Evolutionary conservation across 1,140 invertebrate species (phyloP).

Genomic region (Drosophila nikananu): DNA sequence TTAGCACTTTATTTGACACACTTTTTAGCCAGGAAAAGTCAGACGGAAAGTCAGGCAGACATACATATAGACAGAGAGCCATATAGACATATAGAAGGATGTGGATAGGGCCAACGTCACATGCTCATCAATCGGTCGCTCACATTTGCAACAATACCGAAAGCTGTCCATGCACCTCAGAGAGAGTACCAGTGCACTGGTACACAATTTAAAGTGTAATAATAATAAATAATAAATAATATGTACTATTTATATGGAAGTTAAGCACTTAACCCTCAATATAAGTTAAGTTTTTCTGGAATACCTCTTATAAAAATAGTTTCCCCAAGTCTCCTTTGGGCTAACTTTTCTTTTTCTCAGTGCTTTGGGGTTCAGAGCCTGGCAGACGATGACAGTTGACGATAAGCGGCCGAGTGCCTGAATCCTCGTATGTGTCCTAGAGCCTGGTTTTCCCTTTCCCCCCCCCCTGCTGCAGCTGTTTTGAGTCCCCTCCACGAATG

Average conservation of each 20-base stretch:
- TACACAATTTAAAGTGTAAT: background rate
- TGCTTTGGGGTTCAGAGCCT: constrained; percentile 28
- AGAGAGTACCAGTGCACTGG: constrained; percentile 32
- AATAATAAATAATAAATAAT: background rate
- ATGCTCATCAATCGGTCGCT: constrained; percentile 73
- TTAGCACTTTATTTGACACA: constrained; percentile 83
- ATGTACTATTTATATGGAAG: background rate
- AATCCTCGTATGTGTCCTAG: constrained; percentile 34
- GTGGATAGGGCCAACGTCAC: constrained; percentile 22
- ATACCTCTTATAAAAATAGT: background rate
- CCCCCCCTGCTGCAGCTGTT: too few relatives aligned
- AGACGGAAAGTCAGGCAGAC: constrained; percentile 14
- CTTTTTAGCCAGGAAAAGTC: constrained; percentile 48
- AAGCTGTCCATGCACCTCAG: constrained; percentile 68
- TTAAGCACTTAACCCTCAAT: background rate
- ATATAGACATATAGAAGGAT: constrained; percentile 18
- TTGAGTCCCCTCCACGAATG: constrained; percentile 22
- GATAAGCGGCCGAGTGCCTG: constrained; percentile 66
- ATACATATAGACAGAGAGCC: constrained; percentile 11
- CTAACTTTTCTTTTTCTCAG: background rate
- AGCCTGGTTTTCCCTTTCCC: background rate
- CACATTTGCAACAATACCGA: constrained; percentile 48
- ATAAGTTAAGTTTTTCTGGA: background rate
- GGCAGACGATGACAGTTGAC: constrained; percentile 70
- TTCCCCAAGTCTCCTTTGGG: too few relatives aligned